These are phyloP conservation scores for Bombus ignitus DNA, from an alignment of 1,140 invertebrate genomes.

Conservation along the genomic window DNA sequence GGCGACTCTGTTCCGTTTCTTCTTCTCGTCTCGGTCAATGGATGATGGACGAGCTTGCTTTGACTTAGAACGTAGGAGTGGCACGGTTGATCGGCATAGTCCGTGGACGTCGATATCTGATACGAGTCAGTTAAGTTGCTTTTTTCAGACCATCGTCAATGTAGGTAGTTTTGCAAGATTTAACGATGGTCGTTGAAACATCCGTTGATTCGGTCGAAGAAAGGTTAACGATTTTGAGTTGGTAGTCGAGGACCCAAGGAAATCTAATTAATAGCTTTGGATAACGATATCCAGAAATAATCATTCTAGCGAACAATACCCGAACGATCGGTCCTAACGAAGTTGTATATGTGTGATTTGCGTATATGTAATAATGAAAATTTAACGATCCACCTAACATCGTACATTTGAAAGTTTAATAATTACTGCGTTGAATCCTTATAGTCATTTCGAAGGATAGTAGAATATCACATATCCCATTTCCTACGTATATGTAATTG, in stretches of 20 bases:
- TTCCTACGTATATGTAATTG: too few relatives aligned
- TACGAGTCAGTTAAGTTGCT: neutral
- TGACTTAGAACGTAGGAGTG: neutral
- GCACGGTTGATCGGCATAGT: neutral
- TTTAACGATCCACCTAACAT: too few relatives aligned
- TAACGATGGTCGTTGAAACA: neutral
- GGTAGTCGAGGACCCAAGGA: too few relatives aligned
- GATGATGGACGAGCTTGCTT: conserved; percentile 4
- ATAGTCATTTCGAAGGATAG: neutral
- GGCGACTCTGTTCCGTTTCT: neutral
- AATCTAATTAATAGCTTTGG: neutral
- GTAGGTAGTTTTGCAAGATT: neutral
- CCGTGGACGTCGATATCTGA: neutral
- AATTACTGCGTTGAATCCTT: too few relatives aligned
- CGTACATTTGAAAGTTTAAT: neutral
- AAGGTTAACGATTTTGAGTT: neutral
- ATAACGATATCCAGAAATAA: too few relatives aligned
- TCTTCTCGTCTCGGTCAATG: neutral
- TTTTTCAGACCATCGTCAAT: neutral
- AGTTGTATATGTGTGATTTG: too few relatives aligned
- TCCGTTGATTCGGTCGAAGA: too few relatives aligned
- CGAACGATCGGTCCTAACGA: too few relatives aligned
- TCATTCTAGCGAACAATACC: too few relatives aligned
- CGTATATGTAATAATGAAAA: too few relatives aligned
- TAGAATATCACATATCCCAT: neutral